phyloP scores from a whole-genome alignment of 1,140 invertebrate species.

The Magallana gigas region DNA sequence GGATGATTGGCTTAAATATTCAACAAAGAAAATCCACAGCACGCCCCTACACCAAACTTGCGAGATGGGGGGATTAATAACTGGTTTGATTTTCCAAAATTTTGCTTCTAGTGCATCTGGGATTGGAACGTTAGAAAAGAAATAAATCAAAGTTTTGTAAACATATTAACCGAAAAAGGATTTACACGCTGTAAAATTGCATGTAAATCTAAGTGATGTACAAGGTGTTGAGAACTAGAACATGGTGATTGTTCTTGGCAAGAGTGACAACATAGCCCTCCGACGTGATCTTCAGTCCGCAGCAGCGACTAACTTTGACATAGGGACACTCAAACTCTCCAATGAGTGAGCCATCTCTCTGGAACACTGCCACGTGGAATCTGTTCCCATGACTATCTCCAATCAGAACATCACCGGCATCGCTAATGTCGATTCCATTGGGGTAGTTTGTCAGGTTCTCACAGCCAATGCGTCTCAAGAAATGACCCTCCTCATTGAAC shows the following conservation, averaged over 20 bases:
- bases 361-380: constrained; percentile 96
- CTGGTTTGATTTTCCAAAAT: constrained; percentile 4
- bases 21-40: constrained; percentile 6
- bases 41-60: constrained; percentile 3
- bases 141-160: constrained; percentile 15
- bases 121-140: constrained; percentile 37
- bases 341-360: constrained; percentile 89
- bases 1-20: constrained; percentile 16
- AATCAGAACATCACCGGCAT: constrained; percentile 96
- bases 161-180: constrained; percentile 6
- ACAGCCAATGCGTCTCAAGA: constrained; percentile 94
- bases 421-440: constrained; percentile 98
- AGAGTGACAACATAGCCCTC: constrained; percentile 97
- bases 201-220: constrained; percentile 84
- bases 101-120: not conserved
- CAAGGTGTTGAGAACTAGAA: constrained; percentile 95
- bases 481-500: constrained; percentile 94
- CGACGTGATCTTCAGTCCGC: constrained; percentile 96
- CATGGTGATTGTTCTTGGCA: constrained; percentile 99
- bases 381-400: constrained; percentile 98
- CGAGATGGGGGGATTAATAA: not conserved
- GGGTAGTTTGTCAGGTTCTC: constrained; percentile 98
- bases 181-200: constrained; percentile 38
- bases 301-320: constrained; percentile 98
- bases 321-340: constrained; percentile 98